phyloP scores from a whole-genome alignment of 2,888 invertebrate genomes.

The Taenaris catops region DNA sequence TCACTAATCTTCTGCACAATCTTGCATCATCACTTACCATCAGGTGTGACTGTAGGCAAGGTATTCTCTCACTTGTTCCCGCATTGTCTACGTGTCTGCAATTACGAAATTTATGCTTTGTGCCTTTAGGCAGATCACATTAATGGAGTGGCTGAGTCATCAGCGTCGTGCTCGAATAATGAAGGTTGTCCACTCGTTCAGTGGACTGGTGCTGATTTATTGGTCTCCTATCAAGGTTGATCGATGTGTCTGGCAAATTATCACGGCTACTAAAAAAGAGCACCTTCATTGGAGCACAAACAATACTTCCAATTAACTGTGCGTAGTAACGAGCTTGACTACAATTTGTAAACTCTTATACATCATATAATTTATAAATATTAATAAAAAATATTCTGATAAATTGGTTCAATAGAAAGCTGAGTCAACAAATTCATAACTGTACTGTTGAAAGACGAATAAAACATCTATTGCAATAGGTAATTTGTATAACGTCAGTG shows the following conservation, averaged over 20 bases:
- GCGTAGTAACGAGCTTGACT: constrained; percentile 5
- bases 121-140: constrained; percentile 62
- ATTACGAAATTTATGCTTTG: constrained; percentile 70
- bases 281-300: constrained; percentile 4
- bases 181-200: constrained; percentile 64
- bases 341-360: constrained; percentile 1
- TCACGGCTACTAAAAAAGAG: constrained; percentile 16
- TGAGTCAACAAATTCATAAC: no score
- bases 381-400: no score
- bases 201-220: constrained; percentile 68
- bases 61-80: constrained; percentile 62
- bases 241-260: constrained; percentile 56
- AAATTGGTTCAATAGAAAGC: no score
- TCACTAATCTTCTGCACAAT: no score
- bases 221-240: constrained; percentile 55
- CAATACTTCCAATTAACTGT: constrained; percentile 16
- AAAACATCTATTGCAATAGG: no score
- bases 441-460: no score
- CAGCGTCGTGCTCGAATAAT: constrained; percentile 35
- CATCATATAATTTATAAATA: no score
- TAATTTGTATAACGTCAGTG: no score
- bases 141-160: constrained; percentile 50
- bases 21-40: no score
- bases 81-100: constrained; percentile 71
- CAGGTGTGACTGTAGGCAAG: no score